These are phyloP conservation scores for Callorhinus ursinus DNA, from an alignment of 2,113 vertebrate species.

Conservation along the genomic window DNA sequence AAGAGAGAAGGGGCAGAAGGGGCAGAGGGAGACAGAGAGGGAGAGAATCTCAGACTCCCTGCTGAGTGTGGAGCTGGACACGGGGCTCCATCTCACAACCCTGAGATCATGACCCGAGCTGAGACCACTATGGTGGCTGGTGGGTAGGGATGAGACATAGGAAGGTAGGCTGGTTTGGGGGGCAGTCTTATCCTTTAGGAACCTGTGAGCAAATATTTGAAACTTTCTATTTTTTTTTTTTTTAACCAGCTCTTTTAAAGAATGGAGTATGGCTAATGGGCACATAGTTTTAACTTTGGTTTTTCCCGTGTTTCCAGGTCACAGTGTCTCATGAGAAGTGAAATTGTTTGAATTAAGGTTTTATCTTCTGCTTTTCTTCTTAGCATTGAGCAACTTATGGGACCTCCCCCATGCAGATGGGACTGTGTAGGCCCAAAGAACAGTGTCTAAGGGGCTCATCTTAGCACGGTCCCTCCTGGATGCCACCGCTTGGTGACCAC, in stretches of 20 bases:
- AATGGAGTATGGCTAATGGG: accelerated
- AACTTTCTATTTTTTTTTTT: not conserved
- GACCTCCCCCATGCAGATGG: not conserved
- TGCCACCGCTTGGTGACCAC: no score
- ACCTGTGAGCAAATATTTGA: not conserved
- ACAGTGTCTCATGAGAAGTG: not conserved
- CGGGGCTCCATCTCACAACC: not conserved
- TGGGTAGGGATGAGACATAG: not conserved
- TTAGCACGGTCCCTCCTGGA: not conserved
- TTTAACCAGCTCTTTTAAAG: not conserved
- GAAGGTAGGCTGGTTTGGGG: not conserved
- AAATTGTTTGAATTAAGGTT: not conserved
- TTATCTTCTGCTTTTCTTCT: slow-evolving; percentile 13
- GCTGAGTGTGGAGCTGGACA: not conserved
- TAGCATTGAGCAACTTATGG: not conserved
- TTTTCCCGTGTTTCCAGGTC: not conserved
- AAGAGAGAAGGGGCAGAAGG: not conserved
- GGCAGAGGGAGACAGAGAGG: not conserved
- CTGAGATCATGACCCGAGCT: not conserved
- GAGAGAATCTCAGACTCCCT: not conserved
- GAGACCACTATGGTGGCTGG: not conserved
- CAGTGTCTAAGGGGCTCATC: not conserved
- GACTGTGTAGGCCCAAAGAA: not conserved
- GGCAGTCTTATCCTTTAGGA: accelerated
- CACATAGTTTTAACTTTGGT: not conserved